A percentile compares a stretch with the other conserved stretches of the same genome.
phyloP scores from a whole-genome alignment of 2,888 invertebrate genomes.

The Polia nebulosa region DNA sequence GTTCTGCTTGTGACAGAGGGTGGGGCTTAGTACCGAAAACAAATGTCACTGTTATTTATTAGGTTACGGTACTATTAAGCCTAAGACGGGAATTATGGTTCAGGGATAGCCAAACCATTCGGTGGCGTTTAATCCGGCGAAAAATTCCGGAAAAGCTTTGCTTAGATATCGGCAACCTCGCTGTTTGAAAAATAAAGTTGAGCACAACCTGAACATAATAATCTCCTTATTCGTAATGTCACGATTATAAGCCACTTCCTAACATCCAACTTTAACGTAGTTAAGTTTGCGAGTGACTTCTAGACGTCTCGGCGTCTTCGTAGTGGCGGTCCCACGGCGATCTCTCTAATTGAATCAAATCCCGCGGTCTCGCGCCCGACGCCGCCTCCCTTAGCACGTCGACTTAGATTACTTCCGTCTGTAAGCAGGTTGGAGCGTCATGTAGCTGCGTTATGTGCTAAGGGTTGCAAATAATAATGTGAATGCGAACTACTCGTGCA shows the following conservation, averaged over 20 bases:
- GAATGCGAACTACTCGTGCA: conserved; percentile 18
- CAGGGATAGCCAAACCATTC: conserved; percentile 66
- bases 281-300: conserved; percentile 55
- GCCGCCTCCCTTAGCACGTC: conserved; percentile 85
- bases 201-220: background rate
- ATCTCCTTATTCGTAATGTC: conserved; percentile 8
- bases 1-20: conserved; percentile 90
- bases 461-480: conserved; percentile 44
- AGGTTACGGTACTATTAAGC: conserved; percentile 88
- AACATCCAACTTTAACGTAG: conserved; percentile 50
- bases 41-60: conserved; percentile 91
- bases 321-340: conserved; percentile 75
- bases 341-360: conserved; percentile 86
- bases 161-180: background rate
- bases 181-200: background rate
- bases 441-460: conserved; percentile 58
- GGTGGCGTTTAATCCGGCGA: conserved; percentile 56
- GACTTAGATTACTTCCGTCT: conserved; percentile 84
- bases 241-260: conserved; percentile 9
- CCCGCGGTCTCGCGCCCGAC: conserved; percentile 74
- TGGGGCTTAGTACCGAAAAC: conserved; percentile 90
- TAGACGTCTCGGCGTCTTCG: conserved; percentile 54
- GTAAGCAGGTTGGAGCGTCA: conserved; percentile 40
- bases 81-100: conserved; percentile 85
- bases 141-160: conserved; percentile 44